Conservation (phyloP, 2,797 vertebrate genomes). For the Dendrocincla fuliginosa region DNA sequence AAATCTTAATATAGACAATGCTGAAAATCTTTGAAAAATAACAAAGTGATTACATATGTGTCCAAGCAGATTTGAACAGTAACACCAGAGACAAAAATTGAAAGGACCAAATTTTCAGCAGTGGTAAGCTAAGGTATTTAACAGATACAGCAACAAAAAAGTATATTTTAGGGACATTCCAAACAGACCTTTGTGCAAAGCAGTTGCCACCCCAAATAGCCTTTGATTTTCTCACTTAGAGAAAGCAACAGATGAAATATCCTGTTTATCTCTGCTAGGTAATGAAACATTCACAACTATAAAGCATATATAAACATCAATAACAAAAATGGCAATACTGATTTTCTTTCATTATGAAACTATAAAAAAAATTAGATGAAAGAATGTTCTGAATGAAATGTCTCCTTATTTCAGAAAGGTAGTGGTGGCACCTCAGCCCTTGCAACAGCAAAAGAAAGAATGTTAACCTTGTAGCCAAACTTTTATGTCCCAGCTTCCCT, state of each 20-base stretch:
- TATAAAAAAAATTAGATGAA: not conserved
- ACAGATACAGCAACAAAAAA: not conserved
- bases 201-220: not conserved
- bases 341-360: not conserved
- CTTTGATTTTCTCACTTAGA: not conserved
- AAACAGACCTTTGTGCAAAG: not conserved
- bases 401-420: not conserved
- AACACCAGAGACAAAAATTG: not conserved
- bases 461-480: not conserved
- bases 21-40: not conserved
- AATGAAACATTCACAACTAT: not conserved
- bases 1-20: not conserved
- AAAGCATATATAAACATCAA: not conserved
- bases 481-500: not conserved
- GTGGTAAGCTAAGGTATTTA: not conserved
- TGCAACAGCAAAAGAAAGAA: not conserved
- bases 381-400: not conserved
- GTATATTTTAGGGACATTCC: not conserved
- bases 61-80: not conserved
- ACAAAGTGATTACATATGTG: not conserved
- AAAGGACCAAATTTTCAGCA: not conserved
- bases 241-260: not conserved
- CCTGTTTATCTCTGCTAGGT: not conserved
- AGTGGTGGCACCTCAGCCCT: not conserved
- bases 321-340: not conserved